Conservation (phyloP, 2,888 invertebrate species). For the Capitulum mitella region DNA sequence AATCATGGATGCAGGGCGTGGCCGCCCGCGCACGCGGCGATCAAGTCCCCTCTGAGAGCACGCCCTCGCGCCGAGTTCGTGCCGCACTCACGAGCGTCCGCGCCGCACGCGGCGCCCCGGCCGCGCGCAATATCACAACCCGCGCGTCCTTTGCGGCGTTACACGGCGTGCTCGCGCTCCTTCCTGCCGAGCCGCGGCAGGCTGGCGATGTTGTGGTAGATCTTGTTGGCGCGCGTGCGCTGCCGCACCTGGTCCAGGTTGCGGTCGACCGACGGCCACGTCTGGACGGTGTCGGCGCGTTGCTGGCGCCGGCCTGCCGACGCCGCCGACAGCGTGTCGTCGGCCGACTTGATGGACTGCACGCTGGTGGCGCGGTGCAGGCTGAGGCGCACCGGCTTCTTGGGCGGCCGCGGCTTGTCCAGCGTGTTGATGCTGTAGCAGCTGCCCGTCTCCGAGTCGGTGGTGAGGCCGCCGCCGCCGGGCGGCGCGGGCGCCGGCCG, state of each 20-base stretch:
- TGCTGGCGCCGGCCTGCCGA: background rate
- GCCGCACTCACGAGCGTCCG: too few species aligned
- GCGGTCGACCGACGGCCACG: constrained; percentile 31
- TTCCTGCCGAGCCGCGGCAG: background rate
- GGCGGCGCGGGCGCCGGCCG: background rate
- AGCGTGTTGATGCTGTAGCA: constrained; percentile 10
- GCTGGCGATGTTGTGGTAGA: background rate
- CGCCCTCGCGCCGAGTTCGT: too few species aligned
- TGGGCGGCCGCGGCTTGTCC: constrained; percentile 66
- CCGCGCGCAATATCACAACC: too few species aligned
- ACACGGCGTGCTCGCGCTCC: too few species aligned
- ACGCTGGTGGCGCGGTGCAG: constrained; percentile 69
- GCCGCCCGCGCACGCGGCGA: too few species aligned
- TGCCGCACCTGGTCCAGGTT: constrained; percentile 25
- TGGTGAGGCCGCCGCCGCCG: background rate
- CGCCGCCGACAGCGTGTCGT: background rate
- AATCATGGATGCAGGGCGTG: too few species aligned
- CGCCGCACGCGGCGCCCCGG: too few species aligned
- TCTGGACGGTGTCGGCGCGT: constrained; percentile 25
- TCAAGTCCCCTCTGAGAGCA: too few species aligned
- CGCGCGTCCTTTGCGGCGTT: too few species aligned
- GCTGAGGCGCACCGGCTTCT: constrained; percentile 73
- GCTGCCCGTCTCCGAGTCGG: constrained; percentile 15
- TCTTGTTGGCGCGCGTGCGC: background rate
- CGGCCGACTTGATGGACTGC: constrained; percentile 24